These are phyloP conservation scores for Mongoloraphidia duomilia DNA, from an alignment of 2,888 invertebrate species.

Conservation along the genomic window DNA sequence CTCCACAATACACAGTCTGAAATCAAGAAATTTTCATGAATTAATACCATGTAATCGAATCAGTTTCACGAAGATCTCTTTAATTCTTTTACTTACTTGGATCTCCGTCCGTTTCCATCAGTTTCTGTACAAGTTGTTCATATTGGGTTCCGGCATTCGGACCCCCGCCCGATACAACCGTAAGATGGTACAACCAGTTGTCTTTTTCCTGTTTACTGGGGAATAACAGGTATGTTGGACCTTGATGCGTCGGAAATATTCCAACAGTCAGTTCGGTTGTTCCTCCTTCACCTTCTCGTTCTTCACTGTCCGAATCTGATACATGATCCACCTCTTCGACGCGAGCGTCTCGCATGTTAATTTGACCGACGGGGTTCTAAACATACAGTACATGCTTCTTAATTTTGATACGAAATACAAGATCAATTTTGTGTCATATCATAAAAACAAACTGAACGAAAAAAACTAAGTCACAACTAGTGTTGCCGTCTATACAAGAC, in stretches of 20 bases:
- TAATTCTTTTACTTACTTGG: constrained; percentile 44
- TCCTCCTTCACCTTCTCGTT: constrained; percentile 58
- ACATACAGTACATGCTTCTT: constrained; percentile 9
- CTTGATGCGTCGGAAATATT: constrained; percentile 85
- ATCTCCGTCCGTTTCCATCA: constrained; percentile 94
- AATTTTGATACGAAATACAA: constrained; percentile 1
- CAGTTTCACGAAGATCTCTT: background rate
- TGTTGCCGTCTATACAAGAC: no score
- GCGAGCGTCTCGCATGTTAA: constrained; percentile 87
- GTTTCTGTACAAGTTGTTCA: constrained; percentile 86
- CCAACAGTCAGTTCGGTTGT: constrained; percentile 74
- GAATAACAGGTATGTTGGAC: constrained; percentile 87
- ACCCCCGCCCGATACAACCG: constrained; percentile 86
- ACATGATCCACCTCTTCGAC: constrained; percentile 92
- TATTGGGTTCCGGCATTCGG: constrained; percentile 88
- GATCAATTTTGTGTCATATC: no score
- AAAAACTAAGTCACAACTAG: no score
- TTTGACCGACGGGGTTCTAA: constrained; percentile 86
- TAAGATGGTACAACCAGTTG: constrained; percentile 69
- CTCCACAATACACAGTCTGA: constrained; percentile 82
- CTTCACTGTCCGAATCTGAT: constrained; percentile 82
- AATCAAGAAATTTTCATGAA: constrained; percentile 15
- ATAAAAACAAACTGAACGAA: no score
- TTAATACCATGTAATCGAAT: background rate
- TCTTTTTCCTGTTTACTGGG: constrained; percentile 90